Base-by-base conservation (phyloP, 2,888 invertebrate genomes). In the Neria commutata region DNA sequence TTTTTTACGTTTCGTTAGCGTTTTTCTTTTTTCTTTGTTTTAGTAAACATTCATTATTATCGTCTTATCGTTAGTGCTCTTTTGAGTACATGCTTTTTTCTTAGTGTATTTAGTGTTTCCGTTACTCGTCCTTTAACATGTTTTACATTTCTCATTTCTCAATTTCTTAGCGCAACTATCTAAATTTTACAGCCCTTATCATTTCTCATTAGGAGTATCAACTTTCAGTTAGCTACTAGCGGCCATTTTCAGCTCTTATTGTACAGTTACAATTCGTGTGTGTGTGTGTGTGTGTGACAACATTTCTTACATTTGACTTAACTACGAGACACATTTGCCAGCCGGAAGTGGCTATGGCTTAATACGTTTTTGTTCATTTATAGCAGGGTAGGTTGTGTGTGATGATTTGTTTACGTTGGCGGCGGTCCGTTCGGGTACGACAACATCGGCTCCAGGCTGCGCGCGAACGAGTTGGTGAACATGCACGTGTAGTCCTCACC, bases 371-470 rank as follows among this genome's bases (percentile, higher is more conserved):
- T 45, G 54, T 52, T 48, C 34, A 47, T 50, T 3, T 16, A 2
- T 16, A 11, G 46, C 19, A 26, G 29, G 24, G 37, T 19, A 29
- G 19, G 55, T 19, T n/a, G 33, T n/a, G 23, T n/a, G n/a, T n/a
- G 24, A 24, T 14, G 34, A 40, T 19, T 49, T 56, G 40, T 58
- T 83, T 89, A 95, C 61, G 93, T 88, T 54, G 98, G 97, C 59
- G 97, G 98, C 50, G 95, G 95, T 65, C 97, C 96, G 79, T 96
- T 91, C 21, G 92, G 91, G 84, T 95, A 97, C 60, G 91, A 87
- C 69, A 97, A 85, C 82, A 95, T 91, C 42, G 97, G 95, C 69
- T 94, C 92, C 57, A 97, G 86, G 70, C 91, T 91, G 69, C 90
- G 86, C 19, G 91, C 90, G 72, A 94, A 88, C 70, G 90, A 90